Conservation (phyloP, 1,140 invertebrate species). For the Chrysoperla carnea region DNA sequence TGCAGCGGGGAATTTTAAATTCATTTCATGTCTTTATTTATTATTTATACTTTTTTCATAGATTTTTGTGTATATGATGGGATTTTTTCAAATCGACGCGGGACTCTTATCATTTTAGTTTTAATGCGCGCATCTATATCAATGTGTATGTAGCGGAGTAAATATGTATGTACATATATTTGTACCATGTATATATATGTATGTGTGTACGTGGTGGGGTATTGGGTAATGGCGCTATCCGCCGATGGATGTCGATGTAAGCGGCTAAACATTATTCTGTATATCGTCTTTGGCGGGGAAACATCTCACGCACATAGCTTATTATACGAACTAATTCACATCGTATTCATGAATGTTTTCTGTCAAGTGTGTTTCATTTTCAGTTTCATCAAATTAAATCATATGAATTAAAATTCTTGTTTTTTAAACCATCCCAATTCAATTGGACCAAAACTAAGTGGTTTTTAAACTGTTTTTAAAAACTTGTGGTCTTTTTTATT, state of each 20-base stretch:
- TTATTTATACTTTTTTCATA: slow-evolving; percentile 26
- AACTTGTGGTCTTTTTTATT: no score
- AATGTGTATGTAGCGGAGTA: slow-evolving; percentile 5
- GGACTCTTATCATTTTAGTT: slow-evolving; percentile 13
- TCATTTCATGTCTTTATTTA: slow-evolving; percentile 4
- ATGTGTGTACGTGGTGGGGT: background rate
- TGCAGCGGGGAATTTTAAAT: background rate
- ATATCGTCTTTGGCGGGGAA: slow-evolving; percentile 7
- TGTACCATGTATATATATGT: no score
- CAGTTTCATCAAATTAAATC: no score
- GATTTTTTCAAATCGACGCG: slow-evolving; percentile 21
- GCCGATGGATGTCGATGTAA: slow-evolving; percentile 3
- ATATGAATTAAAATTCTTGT: no score
- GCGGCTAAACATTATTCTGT: slow-evolving; percentile 5
- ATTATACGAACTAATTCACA: no score
- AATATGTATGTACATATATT: no score
- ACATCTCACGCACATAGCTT: slow-evolving; percentile 4
- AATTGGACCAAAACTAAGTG: no score
- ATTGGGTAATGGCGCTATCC: slow-evolving; percentile 2
- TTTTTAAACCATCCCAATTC: no score
- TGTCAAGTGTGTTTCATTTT: no score
- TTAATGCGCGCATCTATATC: slow-evolving; percentile 15
- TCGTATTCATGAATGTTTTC: no score
- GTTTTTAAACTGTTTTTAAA: no score
- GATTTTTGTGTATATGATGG: slow-evolving; percentile 17